Percentiles rank a stretch among this genome's conserved stretches.
These are phyloP conservation scores for Zaprionus nigranus DNA, from an alignment of 1,140 invertebrate species.

Conservation along the genomic window DNA sequence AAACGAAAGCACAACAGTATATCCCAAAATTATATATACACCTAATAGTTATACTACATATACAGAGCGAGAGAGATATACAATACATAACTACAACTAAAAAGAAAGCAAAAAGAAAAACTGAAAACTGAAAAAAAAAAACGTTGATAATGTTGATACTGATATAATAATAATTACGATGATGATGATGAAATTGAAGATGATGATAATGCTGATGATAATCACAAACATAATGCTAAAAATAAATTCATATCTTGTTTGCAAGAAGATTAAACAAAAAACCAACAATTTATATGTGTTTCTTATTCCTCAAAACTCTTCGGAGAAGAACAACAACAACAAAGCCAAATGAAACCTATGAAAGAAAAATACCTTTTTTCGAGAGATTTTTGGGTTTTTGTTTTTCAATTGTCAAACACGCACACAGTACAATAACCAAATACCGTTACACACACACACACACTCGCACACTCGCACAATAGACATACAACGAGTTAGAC, in stretches of 20 bases:
- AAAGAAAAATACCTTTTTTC: background rate
- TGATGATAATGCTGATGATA: conserved; percentile 51
- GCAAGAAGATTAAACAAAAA: conserved; percentile 77
- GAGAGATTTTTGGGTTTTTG: conserved; percentile 12
- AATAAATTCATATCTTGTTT: conserved; percentile 73
- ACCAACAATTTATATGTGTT: conserved; percentile 68
- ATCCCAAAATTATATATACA: conserved; percentile 43
- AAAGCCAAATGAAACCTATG: background rate
- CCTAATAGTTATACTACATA: conserved; percentile 40
- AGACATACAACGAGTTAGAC: background rate
- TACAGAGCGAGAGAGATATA: conserved; percentile 27
- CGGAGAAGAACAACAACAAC: background rate
- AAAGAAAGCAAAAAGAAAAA: conserved; percentile 5
- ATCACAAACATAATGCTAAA: conserved; percentile 44
- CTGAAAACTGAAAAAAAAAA: background rate
- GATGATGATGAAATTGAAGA: conserved; percentile 37
- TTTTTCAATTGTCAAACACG: conserved; percentile 6
- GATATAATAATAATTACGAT: conserved; percentile 16
- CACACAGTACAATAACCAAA: conserved; percentile 5
- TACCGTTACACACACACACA: background rate
- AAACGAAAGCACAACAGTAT: conserved; percentile 32
- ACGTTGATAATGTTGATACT: conserved; percentile 22
- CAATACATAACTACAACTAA: conserved; percentile 9
- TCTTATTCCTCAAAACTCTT: conserved; percentile 59
- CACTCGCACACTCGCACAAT: conserved; percentile 8